Conservation (phyloP, 53 echinoderm and acorn worm species). For the Zoroaster sp. region DNA sequence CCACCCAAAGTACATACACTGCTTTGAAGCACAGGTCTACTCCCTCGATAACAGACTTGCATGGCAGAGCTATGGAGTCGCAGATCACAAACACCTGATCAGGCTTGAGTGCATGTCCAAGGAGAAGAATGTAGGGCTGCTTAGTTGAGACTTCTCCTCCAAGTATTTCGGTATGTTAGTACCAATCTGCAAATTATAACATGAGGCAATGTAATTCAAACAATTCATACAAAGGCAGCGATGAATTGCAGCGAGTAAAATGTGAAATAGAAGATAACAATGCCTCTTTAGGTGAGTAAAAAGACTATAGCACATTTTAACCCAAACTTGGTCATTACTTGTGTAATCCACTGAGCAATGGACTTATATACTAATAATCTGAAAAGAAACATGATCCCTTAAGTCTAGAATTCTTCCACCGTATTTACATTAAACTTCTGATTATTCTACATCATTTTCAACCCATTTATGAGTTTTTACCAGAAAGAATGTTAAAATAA, state of each 20-base stretch:
- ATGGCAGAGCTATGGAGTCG: slow-evolving; percentile 4
- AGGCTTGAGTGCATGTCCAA: not conserved
- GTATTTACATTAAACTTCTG: not conserved
- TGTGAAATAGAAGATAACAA: not conserved
- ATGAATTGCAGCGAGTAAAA: not conserved
- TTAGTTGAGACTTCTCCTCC: not conserved
- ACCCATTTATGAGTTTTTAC: not conserved
- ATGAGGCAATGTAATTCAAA: not conserved
- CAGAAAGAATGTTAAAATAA: not conserved
- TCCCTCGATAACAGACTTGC: slow-evolving; percentile 26
- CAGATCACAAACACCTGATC: not conserved
- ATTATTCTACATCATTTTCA: not conserved
- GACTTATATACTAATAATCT: not conserved
- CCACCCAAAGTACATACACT: slow-evolving; percentile 10
- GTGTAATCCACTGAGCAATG: not conserved
- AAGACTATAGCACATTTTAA: no score
- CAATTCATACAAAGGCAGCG: not conserved
- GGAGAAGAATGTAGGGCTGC: not conserved
- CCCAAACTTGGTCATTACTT: no score
- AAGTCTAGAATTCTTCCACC: not conserved
- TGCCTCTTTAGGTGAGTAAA: not conserved
- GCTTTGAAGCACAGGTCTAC: slow-evolving; percentile 43
- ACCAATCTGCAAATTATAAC: not conserved
- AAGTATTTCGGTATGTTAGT: not conserved
- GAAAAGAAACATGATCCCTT: not conserved